Percentiles rank a stretch among this genome's conserved stretches.
phyloP scores from a whole-genome alignment of 2,113 vertebrate genomes.

The Nibea albiflora region DNA sequence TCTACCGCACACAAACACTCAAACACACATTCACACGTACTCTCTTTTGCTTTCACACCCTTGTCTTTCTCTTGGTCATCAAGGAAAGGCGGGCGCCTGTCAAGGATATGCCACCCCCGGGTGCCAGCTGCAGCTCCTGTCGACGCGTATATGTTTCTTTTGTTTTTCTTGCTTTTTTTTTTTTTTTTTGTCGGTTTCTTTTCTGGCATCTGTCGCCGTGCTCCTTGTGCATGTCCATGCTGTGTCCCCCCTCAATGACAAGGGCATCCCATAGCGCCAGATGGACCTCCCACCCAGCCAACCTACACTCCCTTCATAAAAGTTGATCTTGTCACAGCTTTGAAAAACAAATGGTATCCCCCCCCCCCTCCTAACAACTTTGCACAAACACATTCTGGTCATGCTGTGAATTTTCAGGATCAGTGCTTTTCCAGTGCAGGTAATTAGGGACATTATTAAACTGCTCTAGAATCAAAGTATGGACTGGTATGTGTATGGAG shows the following conservation, averaged over 20 bases:
- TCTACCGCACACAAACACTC: slow-evolving; percentile 51
- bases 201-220: slow-evolving; percentile 77
- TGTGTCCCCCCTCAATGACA: slow-evolving; percentile 72
- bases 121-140: slow-evolving; percentile 76
- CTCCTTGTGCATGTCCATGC: slow-evolving; percentile 70
- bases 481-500: too few relatives aligned
- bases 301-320: slow-evolving; percentile 67
- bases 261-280: slow-evolving; percentile 80
- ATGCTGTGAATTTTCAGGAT: slow-evolving; percentile 52
- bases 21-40: slow-evolving; percentile 47
- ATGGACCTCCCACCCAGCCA: slow-evolving; percentile 78
- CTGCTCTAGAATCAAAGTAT: not conserved
- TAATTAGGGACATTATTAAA: not conserved
- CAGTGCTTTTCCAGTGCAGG: not conserved
- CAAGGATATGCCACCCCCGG: slow-evolving; percentile 71
- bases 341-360: slow-evolving; percentile 61
- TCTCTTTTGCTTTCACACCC: slow-evolving; percentile 38
- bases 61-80: slow-evolving; percentile 60
- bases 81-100: slow-evolving; percentile 51
- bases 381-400: slow-evolving; percentile 50
- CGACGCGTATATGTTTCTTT: slow-evolving; percentile 37
- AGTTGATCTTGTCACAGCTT: slow-evolving; percentile 75
- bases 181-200: slow-evolving; percentile 4
- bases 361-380: slow-evolving; percentile 18
- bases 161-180: slow-evolving; percentile 31